Evolutionary conservation across 2,888 invertebrate species (phyloP).

Genomic region (Nomada goodeniana): DNA sequence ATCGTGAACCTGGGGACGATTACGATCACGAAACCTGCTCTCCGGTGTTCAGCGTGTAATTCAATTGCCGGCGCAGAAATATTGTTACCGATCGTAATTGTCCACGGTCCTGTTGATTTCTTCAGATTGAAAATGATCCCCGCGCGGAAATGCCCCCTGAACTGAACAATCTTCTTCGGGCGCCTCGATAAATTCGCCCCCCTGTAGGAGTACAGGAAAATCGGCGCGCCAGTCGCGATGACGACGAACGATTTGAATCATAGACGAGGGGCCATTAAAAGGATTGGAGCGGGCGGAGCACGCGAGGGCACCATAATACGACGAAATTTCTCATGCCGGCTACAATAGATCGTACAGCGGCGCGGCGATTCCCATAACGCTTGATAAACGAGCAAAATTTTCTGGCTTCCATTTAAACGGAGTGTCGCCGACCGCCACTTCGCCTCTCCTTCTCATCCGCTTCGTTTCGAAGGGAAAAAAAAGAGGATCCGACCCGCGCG

Average conservation of each 20-base stretch:
- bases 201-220: background rate
- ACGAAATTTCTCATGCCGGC: constrained; percentile 30
- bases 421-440: constrained; percentile 33
- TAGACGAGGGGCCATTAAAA: constrained; percentile 22
- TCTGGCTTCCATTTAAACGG: constrained; percentile 46
- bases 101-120: too few species aligned
- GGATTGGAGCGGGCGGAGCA: constrained; percentile 9
- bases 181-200: background rate
- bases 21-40: too few species aligned
- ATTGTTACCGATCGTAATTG: too few species aligned
- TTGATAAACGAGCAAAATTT: constrained; percentile 58
- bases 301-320: constrained; percentile 11
- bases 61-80: too few species aligned
- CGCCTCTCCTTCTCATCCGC: constrained; percentile 28
- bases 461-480: constrained; percentile 20
- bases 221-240: background rate
- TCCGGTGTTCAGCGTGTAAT: too few species aligned
- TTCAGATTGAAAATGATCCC: too few species aligned
- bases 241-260: constrained; percentile 23
- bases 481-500: constrained; percentile 7
- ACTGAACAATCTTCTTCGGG: too few species aligned
- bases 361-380: constrained; percentile 44
- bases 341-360: constrained; percentile 53
- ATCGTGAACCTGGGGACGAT: too few species aligned
- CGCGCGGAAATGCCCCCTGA: too few species aligned